Conservation (phyloP, 2,797 vertebrate species). For the Sebastes steindachneri region DNA sequence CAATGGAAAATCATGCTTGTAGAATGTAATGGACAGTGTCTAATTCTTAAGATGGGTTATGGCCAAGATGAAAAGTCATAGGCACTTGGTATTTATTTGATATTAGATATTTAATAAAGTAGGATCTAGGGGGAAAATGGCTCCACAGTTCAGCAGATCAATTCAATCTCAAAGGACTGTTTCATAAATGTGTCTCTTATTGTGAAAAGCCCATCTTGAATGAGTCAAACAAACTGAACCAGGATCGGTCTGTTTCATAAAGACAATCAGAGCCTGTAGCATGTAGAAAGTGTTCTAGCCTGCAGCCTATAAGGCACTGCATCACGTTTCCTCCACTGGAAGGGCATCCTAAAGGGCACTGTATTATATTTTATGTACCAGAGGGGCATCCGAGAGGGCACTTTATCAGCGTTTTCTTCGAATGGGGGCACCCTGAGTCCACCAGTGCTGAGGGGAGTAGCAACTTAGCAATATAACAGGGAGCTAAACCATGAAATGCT, state of each 20-base stretch:
- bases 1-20: neutral
- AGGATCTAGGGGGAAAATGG: too few relatives aligned
- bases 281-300: neutral
- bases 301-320: neutral
- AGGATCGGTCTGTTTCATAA: neutral
- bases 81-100: neutral
- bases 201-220: neutral
- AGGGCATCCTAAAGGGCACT: neutral
- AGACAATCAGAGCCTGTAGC: neutral
- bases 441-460: neutral
- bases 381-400: neutral
- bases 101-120: neutral
- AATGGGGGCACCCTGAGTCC: neutral
- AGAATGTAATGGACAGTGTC: neutral
- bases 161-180: neutral
- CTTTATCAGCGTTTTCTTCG: neutral
- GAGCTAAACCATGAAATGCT: neutral
- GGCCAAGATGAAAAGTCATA: neutral
- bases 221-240: neutral
- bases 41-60: neutral
- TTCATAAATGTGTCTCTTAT: neutral
- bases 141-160: too few relatives aligned
- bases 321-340: neutral
- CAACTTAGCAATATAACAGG: neutral
- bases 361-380: neutral